Evolutionary conservation across 37 sponge, comb jelly and placozoan species (phyloP).

Genomic region (Tethya wilhelma): DNA sequence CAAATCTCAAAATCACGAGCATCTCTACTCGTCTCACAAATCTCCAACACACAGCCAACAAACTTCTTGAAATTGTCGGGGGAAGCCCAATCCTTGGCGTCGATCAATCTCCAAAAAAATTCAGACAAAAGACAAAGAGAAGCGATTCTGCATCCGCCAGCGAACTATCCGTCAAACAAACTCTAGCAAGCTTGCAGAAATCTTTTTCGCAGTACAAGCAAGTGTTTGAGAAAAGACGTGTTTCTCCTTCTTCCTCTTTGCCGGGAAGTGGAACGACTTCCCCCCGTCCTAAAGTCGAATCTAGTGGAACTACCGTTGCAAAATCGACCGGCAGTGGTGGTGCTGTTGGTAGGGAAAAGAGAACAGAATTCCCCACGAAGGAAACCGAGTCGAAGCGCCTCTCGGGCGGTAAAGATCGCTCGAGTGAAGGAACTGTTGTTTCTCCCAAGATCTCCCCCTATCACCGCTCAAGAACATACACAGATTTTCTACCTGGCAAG

Average conservation of each 20-base stretch:
- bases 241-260: too few species aligned
- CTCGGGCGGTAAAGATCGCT: too few species aligned
- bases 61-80: background rate
- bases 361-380: conserved; percentile 3
- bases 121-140: background rate
- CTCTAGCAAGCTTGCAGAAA: background rate
- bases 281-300: too few species aligned
- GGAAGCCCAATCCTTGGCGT: background rate
- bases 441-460: too few species aligned
- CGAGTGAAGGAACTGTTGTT: too few species aligned
- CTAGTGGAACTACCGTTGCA: too few species aligned
- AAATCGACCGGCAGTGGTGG: too few species aligned
- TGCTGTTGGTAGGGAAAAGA: too few species aligned
- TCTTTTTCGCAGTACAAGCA: conserved; percentile 12
- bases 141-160: conserved; percentile 25
- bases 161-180: conserved; percentile 24
- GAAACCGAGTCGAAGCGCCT: too few species aligned
- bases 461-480: background rate
- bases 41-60: conserved; percentile 10
- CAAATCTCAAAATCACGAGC: conserved; percentile 16
- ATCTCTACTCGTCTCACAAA: conserved; percentile 32
- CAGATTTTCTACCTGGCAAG: background rate
- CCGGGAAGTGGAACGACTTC: too few species aligned
- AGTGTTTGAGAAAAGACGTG: conserved; percentile 12
- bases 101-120: background rate